Evolutionary conservation across 2,888 invertebrate genomes (phyloP), one percentile per base, ranked within the genome.

Genomic region (Lasioglossum marginatum): DNA sequence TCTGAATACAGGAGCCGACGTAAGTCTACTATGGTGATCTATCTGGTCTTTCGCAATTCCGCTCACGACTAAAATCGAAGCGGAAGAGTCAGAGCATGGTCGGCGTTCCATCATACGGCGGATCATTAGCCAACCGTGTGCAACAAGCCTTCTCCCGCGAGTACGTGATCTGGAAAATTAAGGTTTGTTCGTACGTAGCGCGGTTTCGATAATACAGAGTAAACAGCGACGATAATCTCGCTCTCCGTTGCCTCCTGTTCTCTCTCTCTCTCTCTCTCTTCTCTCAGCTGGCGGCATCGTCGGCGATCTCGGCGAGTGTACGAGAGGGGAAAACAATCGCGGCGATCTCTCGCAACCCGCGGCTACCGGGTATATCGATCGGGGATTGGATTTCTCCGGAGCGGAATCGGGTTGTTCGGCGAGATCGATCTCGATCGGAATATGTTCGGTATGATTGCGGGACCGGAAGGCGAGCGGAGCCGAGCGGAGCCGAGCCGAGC

Each of bases 401-500:
- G 75, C 74, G 82, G 79, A 83, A 83, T 82, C 75, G 76, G 76
- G 82, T 73, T 87, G 77, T 85, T 82, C 87, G 66, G 14, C 76
- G 81, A 80, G 84, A 88, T 90, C 87, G 89, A 90, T 82, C 81
- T 80, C 72, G 74, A 16, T 72, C 75, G 73, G 79, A 60, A 79
- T 84, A 87, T 90, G 83, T 88, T 86, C 86, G 81, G 87, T 91
- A 88, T 88, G 89, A 90, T 90, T 90, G 87, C 84, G 63, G 78
- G 83, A 86, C 75, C 89, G 91, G 88, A 84, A 83, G 85, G 79
- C 72, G 80, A 70, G 48, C 43, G 16, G 19, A 8, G 23, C 63
- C 63, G 63, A 63, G 63, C 63, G 60, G 60, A 63, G 60, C 60
- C 60, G 60, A 60, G 60, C 60, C 60, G 60, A 63, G 60, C 27